These are phyloP conservation scores for Sandelia bainsii DNA, from an alignment of 2,797 vertebrate species.

Conservation along the genomic window DNA sequence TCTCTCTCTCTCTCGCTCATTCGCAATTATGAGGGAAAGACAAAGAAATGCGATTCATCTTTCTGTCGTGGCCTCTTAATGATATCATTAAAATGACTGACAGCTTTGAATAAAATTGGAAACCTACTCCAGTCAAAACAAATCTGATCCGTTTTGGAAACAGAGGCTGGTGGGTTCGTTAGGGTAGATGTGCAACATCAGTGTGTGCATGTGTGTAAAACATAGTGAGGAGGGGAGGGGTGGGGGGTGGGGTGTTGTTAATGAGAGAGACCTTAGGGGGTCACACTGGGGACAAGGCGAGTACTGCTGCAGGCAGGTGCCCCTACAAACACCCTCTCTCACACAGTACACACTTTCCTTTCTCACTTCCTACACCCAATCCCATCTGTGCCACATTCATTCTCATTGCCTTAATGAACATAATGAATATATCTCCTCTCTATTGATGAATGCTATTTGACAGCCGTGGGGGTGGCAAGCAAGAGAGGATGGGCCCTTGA, in stretches of 20 bases:
- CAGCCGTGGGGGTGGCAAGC: constrained; percentile 74
- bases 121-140: constrained; percentile 85
- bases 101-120: constrained; percentile 82
- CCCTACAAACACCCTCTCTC: constrained; percentile 59
- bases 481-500: constrained; percentile 74
- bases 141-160: constrained; percentile 85
- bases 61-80: constrained; percentile 83
- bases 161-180: constrained; percentile 81
- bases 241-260: constrained; percentile 41
- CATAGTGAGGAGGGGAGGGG: constrained; percentile 46
- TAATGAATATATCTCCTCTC: constrained; percentile 81
- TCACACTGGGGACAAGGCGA: constrained; percentile 60
- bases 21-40: constrained; percentile 86
- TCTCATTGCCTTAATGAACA: constrained; percentile 84
- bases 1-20: constrained; percentile 65
- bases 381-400: constrained; percentile 80
- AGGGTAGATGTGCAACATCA: constrained; percentile 64
- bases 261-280: constrained; percentile 72
- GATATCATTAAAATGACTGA: constrained; percentile 89
- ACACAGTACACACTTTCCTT: constrained; percentile 27
- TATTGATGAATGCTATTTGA: constrained; percentile 82
- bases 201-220: constrained; percentile 55
- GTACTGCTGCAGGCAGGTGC: constrained; percentile 75
- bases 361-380: constrained; percentile 65
- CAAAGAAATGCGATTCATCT: constrained; percentile 87